phyloP scores from a whole-genome alignment of 2,888 invertebrate genomes.

The Abrostola triplasia region DNA sequence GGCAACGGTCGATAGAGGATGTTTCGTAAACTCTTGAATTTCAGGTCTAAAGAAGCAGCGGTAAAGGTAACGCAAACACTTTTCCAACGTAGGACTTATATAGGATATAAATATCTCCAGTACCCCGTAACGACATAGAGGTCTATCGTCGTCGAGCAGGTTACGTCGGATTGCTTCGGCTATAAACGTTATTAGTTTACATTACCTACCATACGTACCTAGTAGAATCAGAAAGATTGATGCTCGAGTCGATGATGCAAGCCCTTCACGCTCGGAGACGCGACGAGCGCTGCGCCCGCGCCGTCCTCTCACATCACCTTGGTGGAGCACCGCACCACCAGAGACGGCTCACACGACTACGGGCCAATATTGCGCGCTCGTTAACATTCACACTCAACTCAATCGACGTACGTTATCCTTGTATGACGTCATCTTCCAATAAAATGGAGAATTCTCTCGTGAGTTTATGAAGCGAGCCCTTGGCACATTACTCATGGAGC shows the following conservation, averaged over 20 bases:
- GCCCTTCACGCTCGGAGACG: background rate
- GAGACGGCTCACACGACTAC: background rate
- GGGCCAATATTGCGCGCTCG: background rate
- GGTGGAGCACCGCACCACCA: conserved; percentile 4
- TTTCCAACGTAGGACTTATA: too few relatives aligned
- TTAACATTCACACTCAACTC: conserved; percentile 1
- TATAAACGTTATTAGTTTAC: too few relatives aligned
- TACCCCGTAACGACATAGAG: too few relatives aligned
- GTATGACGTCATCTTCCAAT: conserved; percentile 26
- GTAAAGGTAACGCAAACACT: too few relatives aligned
- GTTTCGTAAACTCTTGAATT: too few relatives aligned
- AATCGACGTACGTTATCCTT: conserved; percentile 21
- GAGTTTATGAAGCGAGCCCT: conserved; percentile 2
- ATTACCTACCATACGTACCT: too few relatives aligned
- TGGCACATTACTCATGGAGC: conserved; percentile 3
- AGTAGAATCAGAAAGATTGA: background rate
- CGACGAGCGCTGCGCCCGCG: background rate
- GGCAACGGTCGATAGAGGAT: too few relatives aligned
- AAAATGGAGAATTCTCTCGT: conserved; percentile 9
- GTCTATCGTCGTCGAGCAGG: too few relatives aligned
- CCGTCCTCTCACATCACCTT: conserved; percentile 22
- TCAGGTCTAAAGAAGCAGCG: too few relatives aligned
- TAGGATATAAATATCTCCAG: too few relatives aligned
- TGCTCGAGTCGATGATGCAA: conserved; percentile 16
- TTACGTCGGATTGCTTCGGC: too few relatives aligned